Percentiles rank a stretch among this genome's conserved stretches.
phyloP scores from a whole-genome alignment of 2,888 invertebrate genomes.

The Athalia rosae region DNA sequence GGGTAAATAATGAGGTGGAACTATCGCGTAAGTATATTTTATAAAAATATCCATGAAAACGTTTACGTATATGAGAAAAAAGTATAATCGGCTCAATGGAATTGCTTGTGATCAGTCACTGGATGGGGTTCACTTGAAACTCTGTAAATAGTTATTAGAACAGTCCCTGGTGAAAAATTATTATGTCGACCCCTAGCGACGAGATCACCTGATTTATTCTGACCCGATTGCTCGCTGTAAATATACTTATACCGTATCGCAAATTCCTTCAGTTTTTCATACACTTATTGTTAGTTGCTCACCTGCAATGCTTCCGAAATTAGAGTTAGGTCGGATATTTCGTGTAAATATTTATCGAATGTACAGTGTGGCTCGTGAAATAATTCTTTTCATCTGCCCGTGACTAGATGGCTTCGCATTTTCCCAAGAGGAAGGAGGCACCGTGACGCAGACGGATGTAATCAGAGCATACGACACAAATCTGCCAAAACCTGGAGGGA shows the following conservation, averaged over 20 bases:
- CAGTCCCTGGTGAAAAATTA: too few species aligned
- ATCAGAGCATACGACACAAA: constrained; percentile 98
- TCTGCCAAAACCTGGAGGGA: constrained; percentile 86
- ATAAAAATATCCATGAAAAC: constrained; percentile 44
- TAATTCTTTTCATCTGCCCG: constrained; percentile 39
- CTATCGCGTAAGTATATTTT: constrained; percentile 88
- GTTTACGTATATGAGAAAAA: neutral
- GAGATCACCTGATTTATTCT: neutral
- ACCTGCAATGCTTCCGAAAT: constrained; percentile 30
- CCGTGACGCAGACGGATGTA: constrained; percentile 94
- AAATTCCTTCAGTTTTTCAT: constrained; percentile 8
- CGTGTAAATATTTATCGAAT: constrained; percentile 24
- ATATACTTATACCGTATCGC: constrained; percentile 12
- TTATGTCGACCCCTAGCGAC: neutral
- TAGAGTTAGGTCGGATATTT: constrained; percentile 20
- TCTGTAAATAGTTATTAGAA: too few species aligned
- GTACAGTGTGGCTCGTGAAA: constrained; percentile 23
- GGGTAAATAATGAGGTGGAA: constrained; percentile 91
- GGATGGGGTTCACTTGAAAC: neutral
- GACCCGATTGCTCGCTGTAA: neutral
- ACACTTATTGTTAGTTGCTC: constrained; percentile 38
- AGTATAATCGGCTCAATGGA: constrained; percentile 9
- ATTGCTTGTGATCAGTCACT: neutral
- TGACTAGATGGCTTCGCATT: constrained; percentile 96
- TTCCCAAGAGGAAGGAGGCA: constrained; percentile 99